These are phyloP conservation scores for Dinocampus coccinellae DNA, from an alignment of 2,888 invertebrate species.

Conservation along the genomic window DNA sequence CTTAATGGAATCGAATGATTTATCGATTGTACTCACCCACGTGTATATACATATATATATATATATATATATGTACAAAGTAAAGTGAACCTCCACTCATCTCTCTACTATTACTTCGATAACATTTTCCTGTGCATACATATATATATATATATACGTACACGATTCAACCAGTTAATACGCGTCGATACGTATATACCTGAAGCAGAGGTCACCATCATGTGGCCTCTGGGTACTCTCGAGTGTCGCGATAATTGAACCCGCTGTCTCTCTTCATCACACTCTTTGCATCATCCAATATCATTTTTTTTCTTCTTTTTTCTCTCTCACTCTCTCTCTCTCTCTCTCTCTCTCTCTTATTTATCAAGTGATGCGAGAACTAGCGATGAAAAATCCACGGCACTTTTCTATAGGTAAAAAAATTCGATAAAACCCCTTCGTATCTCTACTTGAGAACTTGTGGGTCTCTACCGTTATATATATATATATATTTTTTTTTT, in stretches of 20 bases:
- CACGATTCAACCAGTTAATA: background rate
- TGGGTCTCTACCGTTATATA: background rate
- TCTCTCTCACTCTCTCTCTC: background rate
- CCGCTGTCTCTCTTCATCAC: constrained; percentile 48
- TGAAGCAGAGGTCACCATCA: constrained; percentile 15
- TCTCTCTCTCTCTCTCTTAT: too few species aligned
- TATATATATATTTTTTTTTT: constrained; percentile 2
- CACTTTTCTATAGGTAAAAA: constrained; percentile 35
- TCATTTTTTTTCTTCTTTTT: too few species aligned
- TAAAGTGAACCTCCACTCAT: background rate
- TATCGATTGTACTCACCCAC: constrained; percentile 38
- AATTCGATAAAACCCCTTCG: constrained; percentile 46
- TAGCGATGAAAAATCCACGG: constrained; percentile 41
- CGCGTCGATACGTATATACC: background rate
- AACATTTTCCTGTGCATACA: background rate
- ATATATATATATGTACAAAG: background rate
- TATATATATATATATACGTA: background rate
- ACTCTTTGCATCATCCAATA: too few species aligned
- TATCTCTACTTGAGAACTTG: constrained; percentile 20
- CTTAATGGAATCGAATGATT: constrained; percentile 46
- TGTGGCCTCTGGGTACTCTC: constrained; percentile 17
- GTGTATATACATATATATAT: too few species aligned
- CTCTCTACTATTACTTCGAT: too few species aligned
- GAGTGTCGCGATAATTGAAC: constrained; percentile 45
- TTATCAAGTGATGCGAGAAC: constrained; percentile 42